phyloP scores from a whole-genome alignment of 2,888 invertebrate species.

The Eurois occulta region DNA sequence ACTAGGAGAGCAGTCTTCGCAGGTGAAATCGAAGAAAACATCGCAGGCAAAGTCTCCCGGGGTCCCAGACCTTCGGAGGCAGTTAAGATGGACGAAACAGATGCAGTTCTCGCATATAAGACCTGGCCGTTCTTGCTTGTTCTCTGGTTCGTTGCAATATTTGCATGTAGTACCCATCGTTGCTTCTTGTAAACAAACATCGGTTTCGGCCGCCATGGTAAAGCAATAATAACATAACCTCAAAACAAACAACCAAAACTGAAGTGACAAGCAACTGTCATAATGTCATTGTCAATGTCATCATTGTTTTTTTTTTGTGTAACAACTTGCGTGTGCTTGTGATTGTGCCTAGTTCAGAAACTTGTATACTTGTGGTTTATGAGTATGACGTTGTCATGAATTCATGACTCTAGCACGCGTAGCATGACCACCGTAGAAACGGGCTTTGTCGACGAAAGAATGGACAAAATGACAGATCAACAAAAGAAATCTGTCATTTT shows the following conservation, averaged over 20 bases:
- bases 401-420: no score
- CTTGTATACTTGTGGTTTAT: no score
- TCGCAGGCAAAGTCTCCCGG: slow-evolving; percentile 94
- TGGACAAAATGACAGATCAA: no score
- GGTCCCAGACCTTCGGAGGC: slow-evolving; percentile 92
- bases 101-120: slow-evolving; percentile 91
- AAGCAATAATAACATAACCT: slow-evolving; percentile 54
- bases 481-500: no score
- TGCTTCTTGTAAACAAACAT: slow-evolving; percentile 59
- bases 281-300: slow-evolving; percentile 11
- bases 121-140: slow-evolving; percentile 90
- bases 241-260: slow-evolving; percentile 5
- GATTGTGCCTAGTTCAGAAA: slow-evolving; percentile 2
- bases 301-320: background rate
- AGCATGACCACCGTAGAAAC: no score
- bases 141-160: slow-evolving; percentile 89
- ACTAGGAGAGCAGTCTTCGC: slow-evolving; percentile 91
- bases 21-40: slow-evolving; percentile 93
- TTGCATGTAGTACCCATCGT: slow-evolving; percentile 85
- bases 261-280: slow-evolving; percentile 8
- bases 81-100: slow-evolving; percentile 91
- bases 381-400: no score
- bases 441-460: no score
- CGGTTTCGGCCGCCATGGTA: slow-evolving; percentile 53
- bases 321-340: background rate